Evolutionary conservation across 2,113 vertebrate genomes (phyloP).

Genomic region (Apaloderma vittatum): DNA sequence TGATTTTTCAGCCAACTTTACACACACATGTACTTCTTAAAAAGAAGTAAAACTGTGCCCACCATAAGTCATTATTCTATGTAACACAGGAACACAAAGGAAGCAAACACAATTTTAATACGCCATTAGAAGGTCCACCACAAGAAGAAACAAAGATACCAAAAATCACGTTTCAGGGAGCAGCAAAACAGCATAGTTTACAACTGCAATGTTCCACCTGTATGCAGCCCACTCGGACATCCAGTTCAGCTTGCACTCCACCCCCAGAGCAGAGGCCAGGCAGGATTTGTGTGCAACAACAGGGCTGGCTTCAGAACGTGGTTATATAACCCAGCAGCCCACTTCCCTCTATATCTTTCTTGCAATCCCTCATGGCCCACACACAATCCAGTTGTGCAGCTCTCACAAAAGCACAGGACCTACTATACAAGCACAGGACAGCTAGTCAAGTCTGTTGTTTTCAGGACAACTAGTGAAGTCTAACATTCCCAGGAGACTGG

Average conservation of each 20-base stretch:
- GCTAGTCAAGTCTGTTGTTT: fast-evolving
- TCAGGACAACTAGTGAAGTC: neutral
- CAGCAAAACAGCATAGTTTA: fast-evolving
- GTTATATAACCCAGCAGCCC: conserved; percentile 12
- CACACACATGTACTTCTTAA: neutral
- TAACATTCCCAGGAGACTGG: fast-evolving
- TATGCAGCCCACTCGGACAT: neutral
- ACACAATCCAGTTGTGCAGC: neutral
- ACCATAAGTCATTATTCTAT: neutral
- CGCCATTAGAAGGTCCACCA: neutral
- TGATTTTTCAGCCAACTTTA: neutral
- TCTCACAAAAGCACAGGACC: neutral
- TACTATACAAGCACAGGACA: neutral
- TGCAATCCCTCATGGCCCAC: neutral
- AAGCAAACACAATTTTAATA: neutral
- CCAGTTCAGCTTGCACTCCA: neutral
- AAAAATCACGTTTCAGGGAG: neutral
- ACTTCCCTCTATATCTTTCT: neutral
- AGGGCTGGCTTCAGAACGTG: neutral
- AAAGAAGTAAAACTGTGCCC: neutral
- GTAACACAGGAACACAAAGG: neutral
- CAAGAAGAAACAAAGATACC: neutral
- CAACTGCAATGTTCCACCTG: neutral
- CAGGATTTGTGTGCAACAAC: neutral
- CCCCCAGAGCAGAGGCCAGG: neutral